These are phyloP conservation scores for Bos javanicus DNA, from an alignment of 2,113 vertebrate species.

Conservation along the genomic window DNA sequence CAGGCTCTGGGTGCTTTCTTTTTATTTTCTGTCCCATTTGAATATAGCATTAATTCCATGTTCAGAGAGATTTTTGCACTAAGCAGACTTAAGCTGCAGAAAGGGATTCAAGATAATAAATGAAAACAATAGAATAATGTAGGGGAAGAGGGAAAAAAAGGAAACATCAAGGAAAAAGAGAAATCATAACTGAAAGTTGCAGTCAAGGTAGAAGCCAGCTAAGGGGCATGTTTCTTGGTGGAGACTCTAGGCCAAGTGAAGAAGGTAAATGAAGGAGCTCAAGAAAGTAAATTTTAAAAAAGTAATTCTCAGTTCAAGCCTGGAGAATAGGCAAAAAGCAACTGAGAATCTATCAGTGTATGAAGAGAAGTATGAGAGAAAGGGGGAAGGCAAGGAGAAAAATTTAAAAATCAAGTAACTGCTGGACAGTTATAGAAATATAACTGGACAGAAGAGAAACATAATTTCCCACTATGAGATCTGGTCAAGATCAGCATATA, in stretches of 20 bases:
- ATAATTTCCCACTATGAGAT: not conserved
- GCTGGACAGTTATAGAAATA: not conserved
- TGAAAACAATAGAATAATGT: not conserved
- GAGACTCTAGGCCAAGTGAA: not conserved
- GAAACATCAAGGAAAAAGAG: not conserved
- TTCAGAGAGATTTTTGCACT: conserved; percentile 1
- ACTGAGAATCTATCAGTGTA: not conserved
- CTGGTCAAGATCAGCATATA: not conserved
- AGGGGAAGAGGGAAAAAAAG: not conserved
- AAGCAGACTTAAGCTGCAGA: conserved; percentile 20
- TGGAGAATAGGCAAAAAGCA: not conserved
- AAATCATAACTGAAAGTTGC: not conserved
- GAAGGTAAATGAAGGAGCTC: not conserved
- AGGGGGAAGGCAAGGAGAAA: not conserved
- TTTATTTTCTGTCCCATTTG: not conserved
- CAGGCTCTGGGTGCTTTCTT: not conserved
- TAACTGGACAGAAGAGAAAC: not conserved
- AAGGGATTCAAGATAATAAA: not conserved
- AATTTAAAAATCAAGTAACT: not conserved
- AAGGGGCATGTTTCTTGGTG: not conserved
- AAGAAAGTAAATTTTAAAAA: conserved; percentile 4
- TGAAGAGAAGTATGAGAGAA: not conserved
- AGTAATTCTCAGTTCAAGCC: not conserved
- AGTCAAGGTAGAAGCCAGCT: not conserved
- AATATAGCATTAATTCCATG: not conserved